Percentiles rank a stretch among this genome's conserved stretches.
These are phyloP conservation scores for Trachops cirrhosus DNA, from an alignment of 2,797 vertebrate genomes.

Conservation along the genomic window DNA sequence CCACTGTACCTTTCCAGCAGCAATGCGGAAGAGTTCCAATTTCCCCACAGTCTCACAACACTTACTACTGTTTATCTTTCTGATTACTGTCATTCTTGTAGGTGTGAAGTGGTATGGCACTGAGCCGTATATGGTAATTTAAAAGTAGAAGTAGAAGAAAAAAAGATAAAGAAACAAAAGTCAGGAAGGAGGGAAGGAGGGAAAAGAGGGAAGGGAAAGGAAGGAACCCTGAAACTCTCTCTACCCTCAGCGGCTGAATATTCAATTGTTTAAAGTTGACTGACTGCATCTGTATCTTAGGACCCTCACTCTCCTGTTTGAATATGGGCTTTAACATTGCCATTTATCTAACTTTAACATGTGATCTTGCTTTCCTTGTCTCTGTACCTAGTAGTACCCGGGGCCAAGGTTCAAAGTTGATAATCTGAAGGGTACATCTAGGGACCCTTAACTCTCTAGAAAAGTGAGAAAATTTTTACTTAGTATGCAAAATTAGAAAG, in stretches of 20 bases:
- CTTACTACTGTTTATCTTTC: background rate
- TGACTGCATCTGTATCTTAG: background rate
- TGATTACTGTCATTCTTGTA: background rate
- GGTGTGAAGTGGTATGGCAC: background rate
- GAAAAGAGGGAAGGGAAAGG: background rate
- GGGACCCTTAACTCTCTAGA: background rate
- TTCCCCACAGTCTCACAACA: background rate
- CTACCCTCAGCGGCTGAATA: background rate
- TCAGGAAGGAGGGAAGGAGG: background rate
- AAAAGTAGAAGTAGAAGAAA: background rate
- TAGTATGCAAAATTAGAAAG: background rate
- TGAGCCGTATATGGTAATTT: background rate
- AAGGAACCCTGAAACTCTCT: background rate
- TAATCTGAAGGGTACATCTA: background rate
- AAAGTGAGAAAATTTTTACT: constrained; percentile 6
- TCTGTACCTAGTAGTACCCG: background rate
- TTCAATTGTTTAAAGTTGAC: background rate
- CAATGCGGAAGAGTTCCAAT: background rate
- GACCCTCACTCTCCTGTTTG: background rate
- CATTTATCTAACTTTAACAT: background rate
- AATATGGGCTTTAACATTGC: background rate
- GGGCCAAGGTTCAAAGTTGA: background rate
- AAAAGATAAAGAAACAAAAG: background rate
- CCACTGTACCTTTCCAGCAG: background rate
- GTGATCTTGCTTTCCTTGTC: background rate